These are phyloP conservation scores for Stictocephala bisonia DNA, from an alignment of 2,888 invertebrate species.

Conservation along the genomic window DNA sequence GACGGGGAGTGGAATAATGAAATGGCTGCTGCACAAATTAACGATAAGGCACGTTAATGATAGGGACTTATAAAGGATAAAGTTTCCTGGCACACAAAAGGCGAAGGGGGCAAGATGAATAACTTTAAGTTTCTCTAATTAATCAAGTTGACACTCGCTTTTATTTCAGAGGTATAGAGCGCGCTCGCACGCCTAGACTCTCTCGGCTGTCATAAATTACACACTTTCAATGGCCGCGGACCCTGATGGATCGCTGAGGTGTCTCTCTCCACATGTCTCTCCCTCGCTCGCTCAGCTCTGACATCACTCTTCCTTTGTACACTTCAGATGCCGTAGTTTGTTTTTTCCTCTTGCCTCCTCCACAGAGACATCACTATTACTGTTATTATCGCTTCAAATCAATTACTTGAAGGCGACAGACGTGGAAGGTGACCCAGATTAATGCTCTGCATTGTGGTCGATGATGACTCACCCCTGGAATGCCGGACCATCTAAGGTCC, in stretches of 20 bases:
- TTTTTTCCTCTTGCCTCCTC: background rate
- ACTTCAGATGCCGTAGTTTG: background rate
- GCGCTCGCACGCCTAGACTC: conserved; percentile 44
- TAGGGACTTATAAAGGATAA: conserved; percentile 52
- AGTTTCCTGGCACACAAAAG: conserved; percentile 49
- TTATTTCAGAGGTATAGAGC: conserved; percentile 54
- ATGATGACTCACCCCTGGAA: too few species aligned
- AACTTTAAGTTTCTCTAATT: conserved; percentile 60
- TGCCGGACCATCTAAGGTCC: too few species aligned
- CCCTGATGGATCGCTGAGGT: conserved; percentile 42
- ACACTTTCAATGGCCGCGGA: conserved; percentile 47
- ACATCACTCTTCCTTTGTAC: conserved; percentile 27
- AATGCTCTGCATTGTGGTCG: too few species aligned
- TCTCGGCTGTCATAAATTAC: conserved; percentile 40
- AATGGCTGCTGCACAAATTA: conserved; percentile 54
- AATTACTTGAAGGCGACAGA: conserved; percentile 32
- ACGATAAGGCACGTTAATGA: conserved; percentile 59
- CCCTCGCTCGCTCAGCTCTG: conserved; percentile 29
- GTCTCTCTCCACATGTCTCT: conserved; percentile 15
- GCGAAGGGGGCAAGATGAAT: conserved; percentile 55
- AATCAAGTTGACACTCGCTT: conserved; percentile 60
- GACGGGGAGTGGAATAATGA: conserved; percentile 50
- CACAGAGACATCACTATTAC: conserved; percentile 35
- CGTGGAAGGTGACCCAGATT: too few species aligned
- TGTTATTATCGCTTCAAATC: conserved; percentile 34